Conservation (phyloP, 2,113 vertebrate genomes). For the Malurus melanocephalus region DNA sequence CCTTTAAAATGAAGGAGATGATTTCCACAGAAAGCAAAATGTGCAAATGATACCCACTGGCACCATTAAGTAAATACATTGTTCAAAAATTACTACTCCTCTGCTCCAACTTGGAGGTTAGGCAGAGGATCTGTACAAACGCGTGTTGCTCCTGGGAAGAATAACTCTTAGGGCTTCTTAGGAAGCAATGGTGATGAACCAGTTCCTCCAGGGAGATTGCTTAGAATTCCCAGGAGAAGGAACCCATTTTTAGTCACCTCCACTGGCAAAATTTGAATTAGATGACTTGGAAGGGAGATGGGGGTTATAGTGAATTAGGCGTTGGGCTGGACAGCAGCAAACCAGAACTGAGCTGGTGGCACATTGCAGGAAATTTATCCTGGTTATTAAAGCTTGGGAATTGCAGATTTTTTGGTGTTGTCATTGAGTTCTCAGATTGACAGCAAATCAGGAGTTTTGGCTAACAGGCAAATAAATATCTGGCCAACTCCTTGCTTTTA, state of each 20-base stretch:
- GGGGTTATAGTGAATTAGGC: not conserved
- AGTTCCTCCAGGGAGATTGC: not conserved
- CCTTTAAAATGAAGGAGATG: slow-evolving; percentile 43
- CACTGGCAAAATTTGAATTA: not conserved
- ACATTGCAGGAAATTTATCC: not conserved
- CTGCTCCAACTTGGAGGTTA: not conserved
- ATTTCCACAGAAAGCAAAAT: slow-evolving; percentile 27
- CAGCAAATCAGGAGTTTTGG: not conserved
- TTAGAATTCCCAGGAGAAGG: not conserved
- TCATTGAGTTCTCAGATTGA: not conserved
- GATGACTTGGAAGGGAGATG: not conserved
- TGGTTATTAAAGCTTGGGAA: not conserved
- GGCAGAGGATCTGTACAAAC: not conserved
- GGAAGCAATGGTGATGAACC: not conserved
- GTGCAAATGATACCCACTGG: slow-evolving; percentile 33
- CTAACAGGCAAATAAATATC: not conserved
- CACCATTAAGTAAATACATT: slow-evolving; percentile 50
- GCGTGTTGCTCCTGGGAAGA: not conserved
- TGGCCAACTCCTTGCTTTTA: not conserved
- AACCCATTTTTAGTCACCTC: not conserved
- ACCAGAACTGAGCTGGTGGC: not conserved
- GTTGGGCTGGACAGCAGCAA: not conserved
- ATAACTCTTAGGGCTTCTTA: not conserved
- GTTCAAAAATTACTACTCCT: slow-evolving; percentile 4
- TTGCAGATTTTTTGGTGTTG: not conserved